phyloP scores from a whole-genome alignment of 2,888 invertebrate species.

The Diaphora mendica region DNA sequence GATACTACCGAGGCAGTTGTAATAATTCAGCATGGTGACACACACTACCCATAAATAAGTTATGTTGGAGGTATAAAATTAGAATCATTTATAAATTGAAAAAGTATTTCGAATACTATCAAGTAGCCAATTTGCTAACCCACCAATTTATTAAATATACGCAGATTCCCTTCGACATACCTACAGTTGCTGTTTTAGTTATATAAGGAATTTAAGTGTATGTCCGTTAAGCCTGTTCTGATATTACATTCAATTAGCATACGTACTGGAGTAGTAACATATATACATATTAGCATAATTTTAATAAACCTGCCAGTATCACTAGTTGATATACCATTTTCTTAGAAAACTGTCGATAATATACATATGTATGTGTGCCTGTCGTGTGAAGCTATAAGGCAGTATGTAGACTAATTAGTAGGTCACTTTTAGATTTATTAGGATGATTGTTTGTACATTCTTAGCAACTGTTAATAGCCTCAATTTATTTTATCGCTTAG shows the following conservation, averaged over 20 bases:
- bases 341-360: not conserved
- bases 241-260: not conserved
- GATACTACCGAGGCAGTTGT: too few relatives aligned
- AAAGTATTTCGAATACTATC: not conserved
- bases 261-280: not conserved
- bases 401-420: not conserved
- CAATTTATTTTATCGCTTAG: conserved; percentile 23
- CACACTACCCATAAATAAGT: too few relatives aligned
- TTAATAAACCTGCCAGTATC: conserved; percentile 1
- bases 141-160: conserved; percentile 4
- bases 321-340: not conserved
- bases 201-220: not conserved
- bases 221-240: conserved; percentile 3
- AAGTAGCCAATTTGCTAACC: not conserved
- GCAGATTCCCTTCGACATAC: not conserved
- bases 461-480: conserved; percentile 16
- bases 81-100: not conserved
- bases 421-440: conserved; percentile 9
- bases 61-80: too few relatives aligned
- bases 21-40: too few relatives aligned
- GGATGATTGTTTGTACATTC: conserved; percentile 8
- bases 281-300: not conserved
- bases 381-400: not conserved
- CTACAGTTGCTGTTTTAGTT: not conserved
- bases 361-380: not conserved